Evolutionary conservation across 2,797 vertebrate genomes (phyloP).

Genomic region (Anguilla marmorata): DNA sequence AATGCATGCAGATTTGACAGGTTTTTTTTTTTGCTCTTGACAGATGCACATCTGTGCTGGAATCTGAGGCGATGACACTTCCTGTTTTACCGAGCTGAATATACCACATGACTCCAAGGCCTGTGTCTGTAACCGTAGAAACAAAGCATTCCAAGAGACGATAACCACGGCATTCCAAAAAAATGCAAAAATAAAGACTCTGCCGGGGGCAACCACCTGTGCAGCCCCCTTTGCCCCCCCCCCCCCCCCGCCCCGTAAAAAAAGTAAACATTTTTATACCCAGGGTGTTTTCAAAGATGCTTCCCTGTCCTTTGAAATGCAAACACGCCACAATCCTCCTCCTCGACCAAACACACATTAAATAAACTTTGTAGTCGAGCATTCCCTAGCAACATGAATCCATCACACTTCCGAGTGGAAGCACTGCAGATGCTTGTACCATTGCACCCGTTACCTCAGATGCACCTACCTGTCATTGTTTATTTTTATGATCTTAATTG

Average conservation of each 20-base stretch:
- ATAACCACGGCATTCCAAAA: background rate
- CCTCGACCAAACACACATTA: background rate
- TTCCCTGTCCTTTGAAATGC: slow-evolving; percentile 20
- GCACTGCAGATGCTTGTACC: background rate
- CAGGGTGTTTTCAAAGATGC: background rate
- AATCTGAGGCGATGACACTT: background rate
- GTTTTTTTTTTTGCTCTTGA: background rate
- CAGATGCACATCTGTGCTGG: background rate
- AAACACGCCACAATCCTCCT: background rate
- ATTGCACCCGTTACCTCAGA: background rate
- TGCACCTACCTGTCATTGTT: background rate
- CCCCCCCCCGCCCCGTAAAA: too few relatives aligned
- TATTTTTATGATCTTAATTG: background rate
- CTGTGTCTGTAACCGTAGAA: background rate
- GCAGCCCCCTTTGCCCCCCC: background rate
- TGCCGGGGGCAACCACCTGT: background rate
- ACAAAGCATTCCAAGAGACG: background rate
- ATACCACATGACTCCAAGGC: background rate
- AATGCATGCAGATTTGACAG: background rate
- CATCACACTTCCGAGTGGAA: background rate
- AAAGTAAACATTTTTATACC: slow-evolving; percentile 10
- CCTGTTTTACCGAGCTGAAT: background rate
- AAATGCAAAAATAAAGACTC: background rate
- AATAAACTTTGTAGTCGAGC: slow-evolving; percentile 15
- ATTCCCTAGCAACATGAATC: slow-evolving; percentile 7